phyloP scores from a whole-genome alignment of 2,797 vertebrate species.

The Eidolon dupreanum region DNA sequence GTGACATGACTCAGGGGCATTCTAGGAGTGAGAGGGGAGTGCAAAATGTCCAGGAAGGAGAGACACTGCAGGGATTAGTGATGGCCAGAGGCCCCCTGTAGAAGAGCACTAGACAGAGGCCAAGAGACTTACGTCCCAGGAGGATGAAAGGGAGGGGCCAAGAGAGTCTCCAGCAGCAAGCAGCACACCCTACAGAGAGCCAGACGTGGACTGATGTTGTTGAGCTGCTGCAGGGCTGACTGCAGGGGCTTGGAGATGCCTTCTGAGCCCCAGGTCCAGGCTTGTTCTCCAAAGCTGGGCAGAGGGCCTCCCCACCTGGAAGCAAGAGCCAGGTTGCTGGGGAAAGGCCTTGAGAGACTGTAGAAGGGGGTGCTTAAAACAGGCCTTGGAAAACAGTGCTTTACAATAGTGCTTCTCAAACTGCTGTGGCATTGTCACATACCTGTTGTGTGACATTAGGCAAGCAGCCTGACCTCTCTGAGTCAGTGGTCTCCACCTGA shows the following conservation, averaged over 20 bases:
- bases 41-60: background rate
- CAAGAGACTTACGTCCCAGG: background rate
- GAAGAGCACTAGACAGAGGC: background rate
- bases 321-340: background rate
- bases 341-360: background rate
- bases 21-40: background rate
- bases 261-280: background rate
- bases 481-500: background rate
- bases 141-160: background rate
- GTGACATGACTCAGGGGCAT: slow-evolving; percentile 31
- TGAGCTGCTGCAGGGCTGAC: background rate
- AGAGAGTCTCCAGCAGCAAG: background rate
- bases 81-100: background rate
- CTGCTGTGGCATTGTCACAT: background rate
- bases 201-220: background rate
- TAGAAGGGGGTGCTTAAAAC: background rate
- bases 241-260: background rate
- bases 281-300: background rate
- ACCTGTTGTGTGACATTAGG: background rate
- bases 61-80: background rate
- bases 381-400: background rate
- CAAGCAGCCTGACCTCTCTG: background rate
- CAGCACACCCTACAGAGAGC: background rate
- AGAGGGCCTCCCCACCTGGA: background rate
- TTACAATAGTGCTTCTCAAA: background rate